Evolutionary conservation across 2,888 invertebrate species (phyloP).

Genomic region (Tanypteryx hageni): DNA sequence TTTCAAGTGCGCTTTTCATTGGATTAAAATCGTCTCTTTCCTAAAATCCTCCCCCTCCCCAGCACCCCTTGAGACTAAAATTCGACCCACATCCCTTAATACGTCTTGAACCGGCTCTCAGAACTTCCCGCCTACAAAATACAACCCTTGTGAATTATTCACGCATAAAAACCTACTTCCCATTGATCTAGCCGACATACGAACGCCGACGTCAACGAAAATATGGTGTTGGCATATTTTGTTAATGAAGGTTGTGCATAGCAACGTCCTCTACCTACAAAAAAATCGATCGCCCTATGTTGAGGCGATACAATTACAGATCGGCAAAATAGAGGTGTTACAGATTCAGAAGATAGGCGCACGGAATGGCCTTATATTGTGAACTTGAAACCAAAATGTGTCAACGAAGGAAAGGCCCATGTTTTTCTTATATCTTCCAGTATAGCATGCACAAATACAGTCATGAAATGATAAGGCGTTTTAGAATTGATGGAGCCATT

Average conservation of each 20-base stretch:
- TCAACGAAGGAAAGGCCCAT: not conserved
- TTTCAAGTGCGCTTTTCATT: constrained; percentile 56
- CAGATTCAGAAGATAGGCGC: too few species aligned
- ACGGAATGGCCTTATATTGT: too few species aligned
- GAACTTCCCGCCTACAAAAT: constrained; percentile 22
- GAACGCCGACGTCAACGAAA: not conserved
- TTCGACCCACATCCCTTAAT: not conserved
- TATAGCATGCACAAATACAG: not conserved
- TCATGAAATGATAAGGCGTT: constrained; percentile 5
- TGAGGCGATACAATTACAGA: too few species aligned
- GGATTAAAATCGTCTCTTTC: constrained; percentile 50
- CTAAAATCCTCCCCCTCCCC: not conserved
- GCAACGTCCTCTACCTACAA: too few species aligned
- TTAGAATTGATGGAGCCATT: constrained; percentile 6
- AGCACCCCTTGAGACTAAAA: not conserved
- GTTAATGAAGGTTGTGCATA: too few species aligned
- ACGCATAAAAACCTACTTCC: constrained; percentile 15
- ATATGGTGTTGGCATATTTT: too few species aligned
- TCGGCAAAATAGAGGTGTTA: too few species aligned
- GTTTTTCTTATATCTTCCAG: not conserved
- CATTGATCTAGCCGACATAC: constrained; percentile 56
- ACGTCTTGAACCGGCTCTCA: not conserved
- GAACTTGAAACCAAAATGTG: too few species aligned
- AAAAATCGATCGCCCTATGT: too few species aligned
- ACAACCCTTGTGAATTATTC: constrained; percentile 38